phyloP scores from a whole-genome alignment of 1,140 invertebrate genomes.

The Ylistrum balloti region DNA sequence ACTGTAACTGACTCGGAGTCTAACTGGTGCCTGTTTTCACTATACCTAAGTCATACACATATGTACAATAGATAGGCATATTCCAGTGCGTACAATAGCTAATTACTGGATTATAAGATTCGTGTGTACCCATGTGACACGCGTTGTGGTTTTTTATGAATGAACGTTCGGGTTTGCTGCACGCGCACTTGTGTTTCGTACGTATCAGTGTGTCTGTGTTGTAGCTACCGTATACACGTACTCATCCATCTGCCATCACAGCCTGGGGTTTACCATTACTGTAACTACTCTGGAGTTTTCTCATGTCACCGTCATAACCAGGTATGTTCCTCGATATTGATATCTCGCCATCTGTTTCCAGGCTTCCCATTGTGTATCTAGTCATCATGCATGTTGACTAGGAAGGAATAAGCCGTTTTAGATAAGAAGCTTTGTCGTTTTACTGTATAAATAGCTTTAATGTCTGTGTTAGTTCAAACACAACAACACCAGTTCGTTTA shows the following conservation, averaged over 20 bases:
- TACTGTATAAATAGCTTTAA: not conserved
- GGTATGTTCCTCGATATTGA: not conserved
- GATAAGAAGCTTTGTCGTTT: not conserved
- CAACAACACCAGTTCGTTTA: not conserved
- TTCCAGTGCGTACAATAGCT: too few species aligned
- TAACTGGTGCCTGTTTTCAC: not conserved
- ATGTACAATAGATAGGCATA: not conserved
- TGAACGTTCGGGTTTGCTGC: not conserved
- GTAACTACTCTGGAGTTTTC: not conserved
- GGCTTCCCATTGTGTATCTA: not conserved
- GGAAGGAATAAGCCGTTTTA: not conserved
- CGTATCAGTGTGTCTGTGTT: not conserved
- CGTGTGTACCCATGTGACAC: not conserved
- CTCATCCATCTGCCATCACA: not conserved
- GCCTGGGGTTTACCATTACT: not conserved
- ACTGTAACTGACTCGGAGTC: not conserved
- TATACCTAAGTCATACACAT: not conserved
- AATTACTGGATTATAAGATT: not conserved
- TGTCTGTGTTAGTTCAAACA: not conserved
- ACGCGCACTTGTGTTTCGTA: not conserved
- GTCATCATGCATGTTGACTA: not conserved
- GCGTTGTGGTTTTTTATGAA: conserved; percentile 15
- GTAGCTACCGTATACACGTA: not conserved
- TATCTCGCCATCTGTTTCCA: not conserved
- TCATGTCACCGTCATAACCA: not conserved